Base-by-base conservation (phyloP, 2,888 invertebrate species). In the Thymelicus acteon region DNA sequence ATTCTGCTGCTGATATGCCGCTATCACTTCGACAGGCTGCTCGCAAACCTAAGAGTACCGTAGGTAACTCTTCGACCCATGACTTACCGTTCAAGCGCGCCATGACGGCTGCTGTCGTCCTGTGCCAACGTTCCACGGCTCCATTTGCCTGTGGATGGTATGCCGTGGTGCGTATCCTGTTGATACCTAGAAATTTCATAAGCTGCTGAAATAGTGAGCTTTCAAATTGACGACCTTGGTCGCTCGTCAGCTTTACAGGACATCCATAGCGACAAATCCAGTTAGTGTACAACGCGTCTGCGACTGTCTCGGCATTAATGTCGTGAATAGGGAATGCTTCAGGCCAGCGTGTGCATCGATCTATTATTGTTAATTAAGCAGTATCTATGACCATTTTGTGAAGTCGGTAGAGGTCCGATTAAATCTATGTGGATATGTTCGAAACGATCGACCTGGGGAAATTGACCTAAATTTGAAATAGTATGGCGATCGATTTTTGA, bases 241-340 rank as follows among this genome's bases (percentile, higher is more conserved):
- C n/a, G n/a, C n/a, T n/a, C n/a, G n/a, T 60, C 8, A 60, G 8
- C 15, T 10, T 60, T 7, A n/a, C 10, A 8, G 60, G 60, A 60
- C 60, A 60, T 39, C 60, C 60, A 60, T 15, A 60, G 15, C 60
- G 40, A 60, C 39, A 60, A 5, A 60, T 44, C 44, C 60, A 60
- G 19, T 6, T 40, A n/a, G 5, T 40, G 19, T 39, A 60, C 6
- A 15, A n/a, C 10, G 4, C 40, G 40, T 40, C 5, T 19, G 60
- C 40, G 7, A 60, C 15, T 6, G 44, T 60, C 5, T 60, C 60
- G 3, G 60, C 60, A 0, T 15, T 44, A 0, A 60, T 60, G 6
- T 60, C 60, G 2, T 15, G 12, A 6, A 60, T 19, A 10, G 60
- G 40, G 0, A 60, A 4, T 15, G 12, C 12, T 44, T 60, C 60